Base-by-base conservation (phyloP, 2,113 vertebrate species). In the Podarcis cretensis region DNA sequence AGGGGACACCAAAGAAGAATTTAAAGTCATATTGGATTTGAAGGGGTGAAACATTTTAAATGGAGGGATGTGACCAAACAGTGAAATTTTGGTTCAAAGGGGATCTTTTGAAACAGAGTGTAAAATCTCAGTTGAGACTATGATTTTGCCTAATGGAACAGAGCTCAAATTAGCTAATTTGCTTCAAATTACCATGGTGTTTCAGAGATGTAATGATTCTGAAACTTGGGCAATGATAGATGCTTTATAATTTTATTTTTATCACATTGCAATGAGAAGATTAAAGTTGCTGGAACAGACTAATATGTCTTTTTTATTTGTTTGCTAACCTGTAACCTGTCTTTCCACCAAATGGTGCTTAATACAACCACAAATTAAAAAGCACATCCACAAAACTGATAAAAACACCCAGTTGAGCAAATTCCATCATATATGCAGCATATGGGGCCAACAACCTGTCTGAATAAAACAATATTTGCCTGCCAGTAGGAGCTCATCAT, bases 1-100 rank as follows among this genome's bases (percentile, higher is more conserved):
- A 48, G 80, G 90, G 85, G 85, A 90, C n/a, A 84, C 6, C 25
- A 86, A 21, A 65, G 30, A 73, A 48, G 27, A 84, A 32, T 54
- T 25, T 23, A 32, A 81, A 1, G 25, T 27, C 8, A 54, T 12
- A 32, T 1, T 23, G 16, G n/a, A 18, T 73, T 73, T 32, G 10
- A 25, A 74, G 63, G 13, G 6, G 37, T 43, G 6, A 66, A 48
- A 68, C 8, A 40, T 66, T 14, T 68, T 66, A 68, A 83, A 54
- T 10, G 3, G 40, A 6, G 4, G 57, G 18, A 84, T 27, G 20
- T 63, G 74, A 35, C 27, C 2, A 57, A 57, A 16, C 8, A n/a
- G n/a, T 81, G 30, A 18, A 48, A 21, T 32, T 84, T 40, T 84
- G 13, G 35, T 48, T 54, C 68, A 84, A 20, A 83, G 8, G 7